Evolutionary conservation across 2,113 vertebrate species (phyloP).

Genomic region (Sminthopsis crassicaudata): DNA sequence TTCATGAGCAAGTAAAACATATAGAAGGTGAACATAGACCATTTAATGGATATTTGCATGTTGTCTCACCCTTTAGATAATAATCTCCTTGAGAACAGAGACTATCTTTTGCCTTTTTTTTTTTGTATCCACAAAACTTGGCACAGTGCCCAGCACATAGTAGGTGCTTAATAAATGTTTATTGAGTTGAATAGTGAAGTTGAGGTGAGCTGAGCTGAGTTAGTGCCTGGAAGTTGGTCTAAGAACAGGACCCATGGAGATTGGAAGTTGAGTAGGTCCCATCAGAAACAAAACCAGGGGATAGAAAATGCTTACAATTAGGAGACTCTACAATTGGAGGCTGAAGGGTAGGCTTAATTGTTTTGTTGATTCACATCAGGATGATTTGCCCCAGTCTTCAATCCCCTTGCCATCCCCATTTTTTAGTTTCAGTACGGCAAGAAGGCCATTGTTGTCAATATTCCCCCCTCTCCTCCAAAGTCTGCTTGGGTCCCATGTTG

Average conservation of each 20-base stretch:
- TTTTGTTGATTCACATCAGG: slow-evolving; percentile 16
- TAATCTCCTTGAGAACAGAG: not conserved
- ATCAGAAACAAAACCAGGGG: slow-evolving; percentile 17
- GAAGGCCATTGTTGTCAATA: slow-evolving; percentile 69
- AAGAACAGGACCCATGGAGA: not conserved
- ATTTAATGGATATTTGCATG: no score
- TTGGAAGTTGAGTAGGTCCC: slow-evolving; percentile 23
- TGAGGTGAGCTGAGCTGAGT: not conserved
- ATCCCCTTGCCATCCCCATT: slow-evolving; percentile 53
- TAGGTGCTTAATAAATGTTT: not conserved
- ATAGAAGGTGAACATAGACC: not conserved
- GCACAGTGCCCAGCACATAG: no score
- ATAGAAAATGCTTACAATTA: not conserved
- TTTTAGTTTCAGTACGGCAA: slow-evolving; percentile 75
- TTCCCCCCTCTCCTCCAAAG: slow-evolving; percentile 52
- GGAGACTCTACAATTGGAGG: not conserved
- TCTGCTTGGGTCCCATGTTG: slow-evolving; percentile 22
- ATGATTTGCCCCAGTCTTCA: slow-evolving; percentile 58
- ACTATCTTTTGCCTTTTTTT: not conserved
- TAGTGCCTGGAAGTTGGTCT: not conserved
- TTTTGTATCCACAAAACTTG: no score
- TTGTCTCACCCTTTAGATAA: not conserved
- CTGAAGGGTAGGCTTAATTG: not conserved
- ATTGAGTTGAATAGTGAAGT: not conserved
- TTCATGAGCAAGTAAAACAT: not conserved